These are phyloP conservation scores for Scaptomyza tumidula DNA, from an alignment of 2,888 invertebrate genomes.

Conservation along the genomic window DNA sequence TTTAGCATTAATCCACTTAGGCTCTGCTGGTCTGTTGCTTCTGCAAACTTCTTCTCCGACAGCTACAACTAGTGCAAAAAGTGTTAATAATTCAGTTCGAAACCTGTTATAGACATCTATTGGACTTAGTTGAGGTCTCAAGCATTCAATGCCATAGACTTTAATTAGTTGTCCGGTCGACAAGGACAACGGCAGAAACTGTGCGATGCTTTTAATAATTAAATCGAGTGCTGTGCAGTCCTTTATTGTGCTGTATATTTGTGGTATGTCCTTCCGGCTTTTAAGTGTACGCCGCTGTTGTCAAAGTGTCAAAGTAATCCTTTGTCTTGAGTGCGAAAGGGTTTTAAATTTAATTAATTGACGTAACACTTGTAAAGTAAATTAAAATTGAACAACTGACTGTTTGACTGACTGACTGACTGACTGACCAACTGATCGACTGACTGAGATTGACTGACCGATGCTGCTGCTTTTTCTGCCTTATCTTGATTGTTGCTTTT, in stretches of 20 bases:
- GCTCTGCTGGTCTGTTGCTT: slow-evolving; percentile 14
- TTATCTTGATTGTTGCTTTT: slow-evolving; percentile 24
- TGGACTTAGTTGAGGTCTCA: slow-evolving; percentile 20
- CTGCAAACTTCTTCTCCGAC: not conserved
- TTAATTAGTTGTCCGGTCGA: slow-evolving; percentile 35
- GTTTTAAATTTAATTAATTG: slow-evolving; percentile 77
- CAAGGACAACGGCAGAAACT: slow-evolving; percentile 1
- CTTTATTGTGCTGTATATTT: not conserved
- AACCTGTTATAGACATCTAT: slow-evolving; percentile 36
- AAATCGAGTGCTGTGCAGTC: slow-evolving; percentile 20
- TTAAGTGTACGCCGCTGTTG: slow-evolving; percentile 38
- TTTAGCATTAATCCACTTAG: slow-evolving; percentile 35
- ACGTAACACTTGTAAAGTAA: slow-evolving; percentile 73
- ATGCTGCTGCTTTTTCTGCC: not conserved
- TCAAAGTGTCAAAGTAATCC: slow-evolving; percentile 79
- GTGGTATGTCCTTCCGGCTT: slow-evolving; percentile 35
- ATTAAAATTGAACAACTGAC: slow-evolving; percentile 61
- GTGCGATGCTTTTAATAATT: slow-evolving; percentile 43
- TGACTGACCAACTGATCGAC: slow-evolving; percentile 13
- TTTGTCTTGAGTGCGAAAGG: slow-evolving; percentile 52
- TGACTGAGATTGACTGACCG: slow-evolving; percentile 2
- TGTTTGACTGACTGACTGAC: slow-evolving; percentile 31
- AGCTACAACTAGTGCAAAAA: slow-evolving; percentile 15
- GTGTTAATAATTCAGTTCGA: slow-evolving; percentile 54
- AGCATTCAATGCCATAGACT: slow-evolving; percentile 31